These are phyloP conservation scores for Cathartes aura DNA, from an alignment of 2,113 vertebrate species.

Conservation along the genomic window DNA sequence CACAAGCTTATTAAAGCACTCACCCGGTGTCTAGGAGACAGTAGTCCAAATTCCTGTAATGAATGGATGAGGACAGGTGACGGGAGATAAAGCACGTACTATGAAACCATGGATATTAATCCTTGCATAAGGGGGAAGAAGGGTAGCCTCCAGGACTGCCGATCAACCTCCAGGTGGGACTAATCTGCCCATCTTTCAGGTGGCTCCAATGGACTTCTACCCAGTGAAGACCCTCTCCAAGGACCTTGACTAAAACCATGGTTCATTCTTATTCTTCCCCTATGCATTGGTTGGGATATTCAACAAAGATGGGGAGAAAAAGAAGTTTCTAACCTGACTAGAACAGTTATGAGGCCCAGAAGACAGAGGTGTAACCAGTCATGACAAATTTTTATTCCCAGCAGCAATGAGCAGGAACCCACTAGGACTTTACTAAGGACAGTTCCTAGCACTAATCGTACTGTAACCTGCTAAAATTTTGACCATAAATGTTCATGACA, in stretches of 20 bases:
- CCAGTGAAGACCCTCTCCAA: neutral
- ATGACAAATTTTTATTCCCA: neutral
- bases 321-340: neutral
- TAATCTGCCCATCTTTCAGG: neutral
- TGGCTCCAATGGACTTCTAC: neutral
- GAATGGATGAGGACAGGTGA: neutral
- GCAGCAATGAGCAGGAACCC: neutral
- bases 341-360: neutral
- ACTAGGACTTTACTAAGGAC: neutral
- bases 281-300: neutral
- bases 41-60: neutral
- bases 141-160: neutral
- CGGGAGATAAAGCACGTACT: neutral
- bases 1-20: neutral
- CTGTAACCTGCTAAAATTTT: neutral
- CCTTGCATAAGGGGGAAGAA: neutral
- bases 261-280: neutral
- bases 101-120: neutral
- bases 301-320: neutral
- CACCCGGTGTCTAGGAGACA: neutral
- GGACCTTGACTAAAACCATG: neutral
- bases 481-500: neutral
- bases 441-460: neutral
- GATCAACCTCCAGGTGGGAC: neutral
- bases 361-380: neutral